phyloP scores from a whole-genome alignment of 1,140 invertebrate genomes.

The Doryteuthis pealeii region DNA sequence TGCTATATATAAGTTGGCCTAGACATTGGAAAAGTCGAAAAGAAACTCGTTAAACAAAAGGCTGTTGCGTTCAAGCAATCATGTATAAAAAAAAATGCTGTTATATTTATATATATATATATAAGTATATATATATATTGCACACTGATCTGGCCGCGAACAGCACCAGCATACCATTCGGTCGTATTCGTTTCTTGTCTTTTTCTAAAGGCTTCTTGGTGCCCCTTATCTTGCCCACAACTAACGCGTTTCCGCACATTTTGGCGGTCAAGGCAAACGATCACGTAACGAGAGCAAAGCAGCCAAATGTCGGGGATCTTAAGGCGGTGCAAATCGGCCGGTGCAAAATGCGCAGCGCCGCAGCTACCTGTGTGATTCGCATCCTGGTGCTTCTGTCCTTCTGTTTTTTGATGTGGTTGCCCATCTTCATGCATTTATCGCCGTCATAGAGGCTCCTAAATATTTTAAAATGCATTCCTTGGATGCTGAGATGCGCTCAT shows the following conservation, averaged over 20 bases:
- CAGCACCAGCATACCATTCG: slow-evolving; percentile 23
- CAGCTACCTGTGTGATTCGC: slow-evolving; percentile 36
- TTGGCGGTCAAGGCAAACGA: slow-evolving; percentile 26
- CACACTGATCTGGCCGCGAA: slow-evolving; percentile 44
- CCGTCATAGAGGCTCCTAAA: slow-evolving; percentile 31
- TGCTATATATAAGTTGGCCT: too few species aligned
- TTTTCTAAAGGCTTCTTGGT: slow-evolving; percentile 36
- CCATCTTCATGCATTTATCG: slow-evolving; percentile 40
- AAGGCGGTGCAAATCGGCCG: neutral
- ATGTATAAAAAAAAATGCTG: too few species aligned
- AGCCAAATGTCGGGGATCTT: neutral
- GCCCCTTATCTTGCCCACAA: slow-evolving; percentile 37
- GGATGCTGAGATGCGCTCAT: slow-evolving; percentile 29
- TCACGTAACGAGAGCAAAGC: slow-evolving; percentile 12
- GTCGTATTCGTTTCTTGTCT: slow-evolving; percentile 29
- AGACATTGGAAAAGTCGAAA: too few species aligned
- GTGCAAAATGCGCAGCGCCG: slow-evolving; percentile 18
- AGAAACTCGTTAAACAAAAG: too few species aligned
- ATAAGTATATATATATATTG: too few species aligned
- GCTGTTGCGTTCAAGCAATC: too few species aligned
- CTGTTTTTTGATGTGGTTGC: slow-evolving; percentile 46
- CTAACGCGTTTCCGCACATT: slow-evolving; percentile 44
- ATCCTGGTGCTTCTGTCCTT: slow-evolving; percentile 38
- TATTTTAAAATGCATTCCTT: slow-evolving; percentile 30
- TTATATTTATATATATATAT: too few species aligned